Base-by-base conservation (phyloP, 2,888 invertebrate species). In the Alviniconcha strummeri region DNA sequence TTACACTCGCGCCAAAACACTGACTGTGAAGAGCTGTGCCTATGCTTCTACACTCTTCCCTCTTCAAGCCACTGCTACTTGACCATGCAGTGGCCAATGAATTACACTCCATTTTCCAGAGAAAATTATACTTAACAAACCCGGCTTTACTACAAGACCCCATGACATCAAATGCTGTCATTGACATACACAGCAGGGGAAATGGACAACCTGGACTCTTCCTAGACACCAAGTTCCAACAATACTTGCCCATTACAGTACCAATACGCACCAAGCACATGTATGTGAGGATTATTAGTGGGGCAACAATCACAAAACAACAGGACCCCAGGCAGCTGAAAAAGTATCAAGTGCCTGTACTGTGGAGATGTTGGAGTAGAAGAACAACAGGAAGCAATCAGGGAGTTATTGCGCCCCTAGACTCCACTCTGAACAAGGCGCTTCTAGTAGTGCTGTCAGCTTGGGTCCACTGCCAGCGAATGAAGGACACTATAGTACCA, bases 331-430 rank as follows among this genome's bases (percentile, higher is more conserved):
- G 15, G 17, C n/a, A n/a, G n/a, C 17, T 15, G 4, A 15, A 17
- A 17, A 6, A 17, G 4, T 64, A 36, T 36, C 64, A 64, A 78
- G 78, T 60, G 78, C 60, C 78, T 78, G 60, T 78, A 52, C 36
- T n/a, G 60, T 78, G 9, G 19, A 60, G 78, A n/a, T 17, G 15
- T 36, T 64, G 76, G 60, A 78, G 78, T 52, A 36, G 64, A 15
- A 78, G 15, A 78, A 60, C 52, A 78, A 78, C 78, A 78, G 78
- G 78, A 78, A 78, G 64, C 78, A 78, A 78, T 78, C 64, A 0
- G 60, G 64, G n/a, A 19, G 56, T 36, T 57, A 78, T 78, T 78
- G 78, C 36, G 78, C 60, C 78, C 64, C 19, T 57, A 78, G 60
- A 17, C 64, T 19, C 17, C 15, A 78, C 13, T 11, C 54, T 52